Percentiles rank a stretch among this genome's conserved stretches.
phyloP scores from a whole-genome alignment of 2,797 vertebrate species.

The Pangasius mekongensis region DNA sequence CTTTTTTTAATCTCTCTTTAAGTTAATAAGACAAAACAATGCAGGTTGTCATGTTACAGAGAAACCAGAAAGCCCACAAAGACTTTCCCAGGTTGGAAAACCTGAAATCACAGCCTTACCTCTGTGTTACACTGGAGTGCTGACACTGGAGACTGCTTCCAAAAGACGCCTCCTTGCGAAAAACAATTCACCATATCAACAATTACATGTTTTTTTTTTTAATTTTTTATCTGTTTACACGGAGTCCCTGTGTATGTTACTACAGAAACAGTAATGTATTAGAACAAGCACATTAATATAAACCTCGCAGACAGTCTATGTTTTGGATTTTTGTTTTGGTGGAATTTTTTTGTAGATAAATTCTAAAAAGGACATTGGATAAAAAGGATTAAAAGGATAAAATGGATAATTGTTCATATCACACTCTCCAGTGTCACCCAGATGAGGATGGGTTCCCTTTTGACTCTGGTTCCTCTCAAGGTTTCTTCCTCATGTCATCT shows the following conservation, averaged over 20 bases:
- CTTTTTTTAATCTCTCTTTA: not conserved
- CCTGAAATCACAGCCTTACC: not conserved
- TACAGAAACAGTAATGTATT: not conserved
- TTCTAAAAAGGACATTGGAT: not conserved
- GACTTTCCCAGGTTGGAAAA: too few species aligned
- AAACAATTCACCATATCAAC: not conserved
- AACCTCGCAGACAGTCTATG: not conserved
- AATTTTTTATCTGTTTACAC: too few species aligned
- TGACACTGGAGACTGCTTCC: not conserved
- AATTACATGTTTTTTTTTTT: not conserved
- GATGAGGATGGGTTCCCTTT: too few species aligned
- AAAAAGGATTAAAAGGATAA: too few species aligned
- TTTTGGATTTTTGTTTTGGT: not conserved
- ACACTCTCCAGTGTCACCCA: too few species aligned
- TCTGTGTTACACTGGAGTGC: not conserved
- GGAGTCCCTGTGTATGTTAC: not conserved
- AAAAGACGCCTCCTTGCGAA: not conserved
- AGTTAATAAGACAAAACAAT: constrained; percentile 3
- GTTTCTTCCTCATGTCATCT: too few species aligned
- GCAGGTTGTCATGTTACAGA: constrained; percentile 12
- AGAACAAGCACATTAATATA: too few species aligned
- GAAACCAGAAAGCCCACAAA: not conserved
- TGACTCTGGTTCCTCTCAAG: too few species aligned
- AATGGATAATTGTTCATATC: too few species aligned
- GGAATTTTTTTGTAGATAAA: not conserved